These are phyloP conservation scores for Struthidea cinerea DNA, from an alignment of 2,113 vertebrate species.

Conservation along the genomic window DNA sequence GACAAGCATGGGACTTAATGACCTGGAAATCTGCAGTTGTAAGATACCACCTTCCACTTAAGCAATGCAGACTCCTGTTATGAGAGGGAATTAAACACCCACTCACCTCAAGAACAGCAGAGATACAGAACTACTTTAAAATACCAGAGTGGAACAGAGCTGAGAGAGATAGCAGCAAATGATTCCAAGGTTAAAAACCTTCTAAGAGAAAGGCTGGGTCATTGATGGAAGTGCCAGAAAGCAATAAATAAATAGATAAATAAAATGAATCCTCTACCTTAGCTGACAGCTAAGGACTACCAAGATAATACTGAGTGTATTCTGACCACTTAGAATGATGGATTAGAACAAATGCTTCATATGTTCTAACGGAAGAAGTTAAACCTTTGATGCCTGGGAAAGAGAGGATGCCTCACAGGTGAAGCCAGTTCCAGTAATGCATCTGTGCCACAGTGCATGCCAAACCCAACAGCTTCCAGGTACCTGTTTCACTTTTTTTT, in stretches of 20 bases:
- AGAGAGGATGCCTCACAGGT: neutral
- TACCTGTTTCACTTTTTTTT: neutral
- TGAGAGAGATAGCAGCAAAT: neutral
- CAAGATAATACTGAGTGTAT: neutral
- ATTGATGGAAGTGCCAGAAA: neutral
- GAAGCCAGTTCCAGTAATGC: neutral
- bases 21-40: neutral
- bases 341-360: neutral
- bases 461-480: neutral
- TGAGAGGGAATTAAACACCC: constrained; percentile 11
- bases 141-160: neutral
- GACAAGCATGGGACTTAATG: neutral
- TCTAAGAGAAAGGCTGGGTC: neutral
- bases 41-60: neutral
- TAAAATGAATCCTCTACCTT: neutral
- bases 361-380: neutral
- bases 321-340: neutral
- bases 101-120: neutral
- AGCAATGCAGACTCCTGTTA: neutral
- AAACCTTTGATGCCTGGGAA: neutral
- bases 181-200: neutral
- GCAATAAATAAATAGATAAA: neutral
- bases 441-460: neutral
- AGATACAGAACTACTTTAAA: constrained; percentile 3
- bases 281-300: neutral